Evolutionary conservation across 2,113 vertebrate species (phyloP).

Genomic region (Lagopus leucura): DNA sequence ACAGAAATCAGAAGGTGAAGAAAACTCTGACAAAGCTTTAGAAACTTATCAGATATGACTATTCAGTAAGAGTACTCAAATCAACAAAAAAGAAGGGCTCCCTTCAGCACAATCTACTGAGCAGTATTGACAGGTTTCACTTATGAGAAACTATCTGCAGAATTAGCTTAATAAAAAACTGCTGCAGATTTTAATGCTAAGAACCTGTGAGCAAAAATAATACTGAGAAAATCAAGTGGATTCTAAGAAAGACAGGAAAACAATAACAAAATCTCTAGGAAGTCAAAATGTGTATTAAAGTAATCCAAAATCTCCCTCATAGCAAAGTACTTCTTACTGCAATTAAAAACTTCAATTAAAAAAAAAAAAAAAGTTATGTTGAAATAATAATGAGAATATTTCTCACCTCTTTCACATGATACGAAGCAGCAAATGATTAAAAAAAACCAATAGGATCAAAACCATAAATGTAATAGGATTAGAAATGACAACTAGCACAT

Average conservation of each 20-base stretch:
- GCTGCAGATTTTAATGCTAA: neutral
- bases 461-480: neutral
- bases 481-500: too few relatives aligned
- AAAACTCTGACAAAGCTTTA: constrained; percentile 25
- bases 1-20: constrained; percentile 16
- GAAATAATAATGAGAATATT: neutral
- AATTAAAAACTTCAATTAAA: neutral
- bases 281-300: neutral
- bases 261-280: neutral
- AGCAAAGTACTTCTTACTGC: neutral
- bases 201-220: neutral
- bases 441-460: neutral
- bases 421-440: accelerated
- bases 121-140: neutral
- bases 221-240: neutral
- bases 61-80: neutral
- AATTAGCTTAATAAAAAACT: neutral
- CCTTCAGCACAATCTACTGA: neutral
- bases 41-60: constrained; percentile 46
- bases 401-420: neutral
- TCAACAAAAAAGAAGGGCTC: neutral
- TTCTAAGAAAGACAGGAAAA: neutral
- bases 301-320: neutral
- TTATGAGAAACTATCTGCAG: neutral
- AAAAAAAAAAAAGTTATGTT: neutral